Evolutionary conservation across 1,140 invertebrate species (phyloP), one percentile per base, ranked within the genome.

Genomic region (Trichonephila clavipes): DNA sequence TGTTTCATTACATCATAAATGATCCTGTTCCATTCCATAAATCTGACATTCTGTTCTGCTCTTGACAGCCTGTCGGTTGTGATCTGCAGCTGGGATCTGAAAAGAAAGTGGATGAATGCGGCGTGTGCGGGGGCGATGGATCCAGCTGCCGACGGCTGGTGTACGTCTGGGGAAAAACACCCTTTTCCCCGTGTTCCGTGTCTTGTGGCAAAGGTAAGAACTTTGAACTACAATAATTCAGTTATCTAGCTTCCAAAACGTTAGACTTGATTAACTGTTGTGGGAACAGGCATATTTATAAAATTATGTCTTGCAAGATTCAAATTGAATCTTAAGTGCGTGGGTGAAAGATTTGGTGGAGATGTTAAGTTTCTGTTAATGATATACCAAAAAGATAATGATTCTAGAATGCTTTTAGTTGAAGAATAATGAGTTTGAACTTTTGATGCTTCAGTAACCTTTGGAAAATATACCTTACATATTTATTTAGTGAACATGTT

Each of bases 181-280:
- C 97, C 88, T 97, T 97, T 94, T 98, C 95, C 12, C 96, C 97
- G 64, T 99, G 98, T 95, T 98, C 98, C 21, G 97, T 97, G 91
- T 97, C 98, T 81, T 99, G 98, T 96, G 98, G 98, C 94, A 98
- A 98, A 96, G 98, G 98, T 99, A 96, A 97, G 96, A 12, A 58
- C 34, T 85, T 24, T 61, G 72, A 40, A 28, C 72, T 64, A 21
- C 16, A 18, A 64, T 19, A 64, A 64, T 18, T 21, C 62, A 64
- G 16, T 18, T 21, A 7, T 12, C 18, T 64, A 19, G 18, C 21
- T 64, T 64, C 18, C 14, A 64, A 64, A 64, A 19, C 19, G 21
- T 21, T 64, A 64, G 21, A 64, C 6, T 0, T 77, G 28, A 77
- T 77, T 40, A 77, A 77, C 18, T 40, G 72, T 28, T 19, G 4